Conservation (phyloP, 2,113 vertebrate species). For the Fregetta grallaria region DNA sequence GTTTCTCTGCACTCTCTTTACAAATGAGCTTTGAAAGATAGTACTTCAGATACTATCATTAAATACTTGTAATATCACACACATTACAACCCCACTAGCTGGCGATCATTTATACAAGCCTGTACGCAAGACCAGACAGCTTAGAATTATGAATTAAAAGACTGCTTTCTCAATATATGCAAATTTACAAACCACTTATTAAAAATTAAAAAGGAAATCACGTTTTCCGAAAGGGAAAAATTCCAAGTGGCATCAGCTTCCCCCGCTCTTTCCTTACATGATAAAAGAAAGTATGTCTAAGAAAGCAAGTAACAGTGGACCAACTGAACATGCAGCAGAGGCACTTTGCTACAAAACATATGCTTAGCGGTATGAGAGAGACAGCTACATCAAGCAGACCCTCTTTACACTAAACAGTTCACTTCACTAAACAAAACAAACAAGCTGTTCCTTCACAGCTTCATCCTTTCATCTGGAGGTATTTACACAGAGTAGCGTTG, state of each 20-base stretch:
- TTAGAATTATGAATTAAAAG: neutral
- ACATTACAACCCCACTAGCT: neutral
- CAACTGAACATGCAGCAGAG: neutral
- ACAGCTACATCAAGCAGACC: neutral
- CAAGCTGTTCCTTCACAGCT: neutral
- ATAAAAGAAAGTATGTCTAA: neutral
- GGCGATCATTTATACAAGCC: neutral
- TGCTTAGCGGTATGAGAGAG: neutral
- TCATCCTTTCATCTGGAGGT: neutral
- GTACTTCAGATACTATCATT: neutral
- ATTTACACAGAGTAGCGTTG: neutral
- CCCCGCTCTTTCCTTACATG: fast-evolving
- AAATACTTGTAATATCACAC: neutral
- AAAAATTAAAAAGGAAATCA: neutral
- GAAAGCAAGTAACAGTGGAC: neutral
- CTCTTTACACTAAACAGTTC: neutral
- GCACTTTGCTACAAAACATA: neutral
- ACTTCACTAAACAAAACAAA: neutral
- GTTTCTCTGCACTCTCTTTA: neutral
- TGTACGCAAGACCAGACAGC: neutral
- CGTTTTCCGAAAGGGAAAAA: neutral
- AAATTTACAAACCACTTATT: neutral
- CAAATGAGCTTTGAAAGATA: neutral
- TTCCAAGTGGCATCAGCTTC: neutral
- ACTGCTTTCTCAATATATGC: neutral